Evolutionary conservation across 2,888 invertebrate species (phyloP), one percentile per base, ranked within the genome.

Genomic region (Trilocha varians): DNA sequence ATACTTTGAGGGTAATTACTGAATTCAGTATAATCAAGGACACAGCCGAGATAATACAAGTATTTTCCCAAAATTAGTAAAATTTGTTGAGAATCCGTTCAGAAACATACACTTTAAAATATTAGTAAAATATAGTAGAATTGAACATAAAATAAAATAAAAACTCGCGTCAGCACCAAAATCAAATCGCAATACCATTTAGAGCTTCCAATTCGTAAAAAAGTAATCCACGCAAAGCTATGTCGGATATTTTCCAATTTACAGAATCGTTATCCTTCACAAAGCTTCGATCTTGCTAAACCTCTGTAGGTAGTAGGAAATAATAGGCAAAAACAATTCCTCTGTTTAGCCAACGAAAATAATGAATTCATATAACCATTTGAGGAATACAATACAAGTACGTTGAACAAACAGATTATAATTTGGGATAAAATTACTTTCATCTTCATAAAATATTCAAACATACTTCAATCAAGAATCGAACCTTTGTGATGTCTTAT

Each of bases 401-500:
- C 25, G 5, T 9, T 9, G 1, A 25, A 11, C 25, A 25, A 25
- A 25, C 25, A 25, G 11, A 25, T 25, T 11, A 3, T 25, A 25
- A 25, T 25, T 6, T 11, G 25, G 25, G 25, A 25, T 25, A 25
- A 25, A 25, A 25, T 25, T 25, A 11, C 25, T 25, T 25, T 25
- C 11, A 25, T 25, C 25, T 25, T 25, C 25, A 25, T 25, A 25
- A 25, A 25, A 25, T 25, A 25, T 25, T 25, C 25, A 25, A 25
- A 9, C 25, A 5, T 25, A 25, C 25, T 25, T 25, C 25, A 25
- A 5, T 25, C 25, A 9, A 25, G 25, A 25, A 5, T 11, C 25
- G 25, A 25, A 25, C 8, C 25, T 25, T 25, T 25, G 25, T 25
- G 25, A 25, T 25, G n/a, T 38, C 38, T 25, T 35, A 14, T 46